Conservation (phyloP, 2,113 vertebrate species). For the Pelobates fuscus region DNA sequence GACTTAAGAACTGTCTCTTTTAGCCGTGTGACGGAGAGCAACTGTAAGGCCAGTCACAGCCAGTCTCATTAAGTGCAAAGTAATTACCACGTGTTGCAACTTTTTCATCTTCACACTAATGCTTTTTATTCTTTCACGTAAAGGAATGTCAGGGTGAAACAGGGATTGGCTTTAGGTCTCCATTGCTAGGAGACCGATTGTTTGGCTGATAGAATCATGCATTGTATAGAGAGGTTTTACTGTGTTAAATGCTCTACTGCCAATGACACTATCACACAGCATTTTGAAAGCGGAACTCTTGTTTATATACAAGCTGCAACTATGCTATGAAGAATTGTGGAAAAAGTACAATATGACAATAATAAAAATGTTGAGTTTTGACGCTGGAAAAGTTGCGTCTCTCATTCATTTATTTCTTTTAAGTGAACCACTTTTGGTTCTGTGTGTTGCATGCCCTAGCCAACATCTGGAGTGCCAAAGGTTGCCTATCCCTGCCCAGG, state of each 20-base stretch:
- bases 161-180: constrained; percentile 1
- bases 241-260: background rate
- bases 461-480: too few relatives aligned
- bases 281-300: background rate
- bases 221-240: background rate
- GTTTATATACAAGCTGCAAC: background rate
- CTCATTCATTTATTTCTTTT: too few relatives aligned
- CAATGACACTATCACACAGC: background rate
- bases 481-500: too few relatives aligned
- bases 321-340: too few relatives aligned
- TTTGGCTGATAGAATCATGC: constrained; percentile 22
- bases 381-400: too few relatives aligned
- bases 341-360: too few relatives aligned
- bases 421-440: too few relatives aligned
- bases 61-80: constrained; percentile 4
- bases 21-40: too few relatives aligned
- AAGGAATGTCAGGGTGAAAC: constrained; percentile 33
- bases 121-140: constrained; percentile 3
- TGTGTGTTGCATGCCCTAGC: too few relatives aligned
- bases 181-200: constrained; percentile 23
- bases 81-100: constrained; percentile 3
- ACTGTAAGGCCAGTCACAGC: background rate
- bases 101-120: constrained; percentile 15
- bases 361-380: too few relatives aligned
- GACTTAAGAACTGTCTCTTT: too few relatives aligned